Evolutionary conservation across 2,888 invertebrate species (phyloP), one percentile per base, ranked within the genome.

Genomic region (Mycalesis mineus): DNA sequence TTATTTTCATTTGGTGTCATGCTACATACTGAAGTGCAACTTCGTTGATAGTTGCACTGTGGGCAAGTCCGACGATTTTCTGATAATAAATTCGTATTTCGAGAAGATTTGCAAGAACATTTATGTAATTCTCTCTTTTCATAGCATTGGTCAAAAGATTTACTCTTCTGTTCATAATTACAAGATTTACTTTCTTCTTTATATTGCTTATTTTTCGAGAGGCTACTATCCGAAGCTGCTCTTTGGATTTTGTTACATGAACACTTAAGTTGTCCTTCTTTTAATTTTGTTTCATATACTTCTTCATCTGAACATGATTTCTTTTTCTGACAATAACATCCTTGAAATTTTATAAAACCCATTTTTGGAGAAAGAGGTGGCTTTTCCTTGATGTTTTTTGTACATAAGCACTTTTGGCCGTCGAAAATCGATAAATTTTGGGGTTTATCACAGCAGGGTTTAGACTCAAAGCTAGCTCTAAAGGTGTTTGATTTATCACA

Each of bases 371-470:
- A 14, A 48, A 17, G 33, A 11, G 47, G 7, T 7, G 33, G 33
- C 13, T 48, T 15, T 31, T 47, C 47, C 33, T 6, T 36, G 6
- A 48, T n/a, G 7, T 17, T 33, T 15, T 17, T 48, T 17, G 15
- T 11, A 36, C 48, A 48, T 6, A 11, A 15, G 36, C 48, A 48
- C 7, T 36, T 48, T n/a, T 7, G 11, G 6, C 11, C 11, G 3
- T 36, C 3, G n/a, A 36, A 36, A 36, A 17, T 36, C 15, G 33
- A 15, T 15, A 17, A 36, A 36, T 50, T 44, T 50, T 13, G 33
- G 1, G n/a, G 11, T 37, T 50, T 56, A 28, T 29, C 22, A 42
- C 55, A 58, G 29, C 7, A 22, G 47, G 37, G 31, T 29, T 51
- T 13, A 1, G 28, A 7, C 28, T 44, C 5, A n/a, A 44, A 44